phyloP scores from a whole-genome alignment of 2,888 invertebrate species.

The Liodrosophila aerea region DNA sequence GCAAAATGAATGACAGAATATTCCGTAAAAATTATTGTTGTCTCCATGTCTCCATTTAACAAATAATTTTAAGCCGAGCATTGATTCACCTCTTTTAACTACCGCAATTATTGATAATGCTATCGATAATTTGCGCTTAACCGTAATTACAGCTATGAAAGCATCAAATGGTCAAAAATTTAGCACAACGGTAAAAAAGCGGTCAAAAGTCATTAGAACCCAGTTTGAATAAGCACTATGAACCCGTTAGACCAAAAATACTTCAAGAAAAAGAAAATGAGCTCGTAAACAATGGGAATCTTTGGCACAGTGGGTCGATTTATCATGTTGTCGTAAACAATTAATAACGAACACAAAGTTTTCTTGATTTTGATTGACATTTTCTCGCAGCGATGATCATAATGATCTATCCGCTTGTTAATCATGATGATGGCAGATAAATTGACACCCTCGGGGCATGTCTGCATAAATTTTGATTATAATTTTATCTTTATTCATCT shows the following conservation, averaged over 20 bases:
- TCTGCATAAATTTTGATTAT: slow-evolving; percentile 60
- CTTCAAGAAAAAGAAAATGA: neutral
- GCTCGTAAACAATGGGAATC: slow-evolving; percentile 13
- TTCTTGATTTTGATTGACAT: slow-evolving; percentile 74
- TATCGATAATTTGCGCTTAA: slow-evolving; percentile 17
- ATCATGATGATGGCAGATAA: slow-evolving; percentile 65
- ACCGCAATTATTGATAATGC: slow-evolving; percentile 21
- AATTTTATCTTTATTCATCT: slow-evolving; percentile 8
- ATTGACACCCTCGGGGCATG: slow-evolving; percentile 65
- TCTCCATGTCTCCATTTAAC: no score
- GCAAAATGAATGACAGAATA: no score
- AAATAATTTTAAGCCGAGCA: no score
- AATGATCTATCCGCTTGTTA: slow-evolving; percentile 35
- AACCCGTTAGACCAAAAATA: slow-evolving; percentile 14
- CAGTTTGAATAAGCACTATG: slow-evolving; percentile 11
- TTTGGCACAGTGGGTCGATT: slow-evolving; percentile 25
- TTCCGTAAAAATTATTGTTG: no score
- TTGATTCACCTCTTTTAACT: no score
- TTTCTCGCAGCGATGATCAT: slow-evolving; percentile 25
- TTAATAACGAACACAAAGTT: slow-evolving; percentile 50
- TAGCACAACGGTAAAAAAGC: slow-evolving; percentile 14
- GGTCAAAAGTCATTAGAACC: slow-evolving; percentile 16
- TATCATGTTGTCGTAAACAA: slow-evolving; percentile 48
- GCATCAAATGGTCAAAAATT: slow-evolving; percentile 4
- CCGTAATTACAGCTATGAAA: slow-evolving; percentile 5